phyloP scores from a whole-genome alignment of 2,113 vertebrate species.

The Vulpes lagopus region DNA sequence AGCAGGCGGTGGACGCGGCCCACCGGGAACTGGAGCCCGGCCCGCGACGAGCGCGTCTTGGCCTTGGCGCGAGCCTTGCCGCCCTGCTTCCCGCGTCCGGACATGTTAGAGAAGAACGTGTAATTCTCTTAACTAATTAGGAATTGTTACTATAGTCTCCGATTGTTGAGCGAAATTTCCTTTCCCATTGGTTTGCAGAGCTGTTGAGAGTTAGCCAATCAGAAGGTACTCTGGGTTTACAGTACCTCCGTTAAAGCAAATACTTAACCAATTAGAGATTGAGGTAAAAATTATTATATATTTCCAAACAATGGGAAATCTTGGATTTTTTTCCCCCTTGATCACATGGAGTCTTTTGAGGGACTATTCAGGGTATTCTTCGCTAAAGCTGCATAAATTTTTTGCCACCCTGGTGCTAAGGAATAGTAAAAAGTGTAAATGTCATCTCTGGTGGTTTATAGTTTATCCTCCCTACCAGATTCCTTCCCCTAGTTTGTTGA shows the following conservation, averaged over 20 bases:
- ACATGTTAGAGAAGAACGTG: rapidly evolving
- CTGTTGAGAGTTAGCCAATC: neutral
- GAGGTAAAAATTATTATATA: neutral
- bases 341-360: rapidly evolving
- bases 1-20: no score
- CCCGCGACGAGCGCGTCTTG: neutral
- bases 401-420: neutral
- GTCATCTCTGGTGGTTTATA: neutral
- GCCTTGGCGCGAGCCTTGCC: neutral
- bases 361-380: no score
- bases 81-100: rapidly evolving
- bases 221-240: neutral
- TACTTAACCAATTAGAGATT: neutral
- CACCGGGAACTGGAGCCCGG: neutral
- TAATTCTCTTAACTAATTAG: no score
- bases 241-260: neutral
- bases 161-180: neutral
- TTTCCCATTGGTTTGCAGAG: neutral
- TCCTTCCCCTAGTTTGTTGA: neutral
- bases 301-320: neutral
- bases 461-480: no score
- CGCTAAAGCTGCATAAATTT: neutral
- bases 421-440: neutral
- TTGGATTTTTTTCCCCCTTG: rapidly evolving
- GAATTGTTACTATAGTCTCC: neutral